Base-by-base conservation (phyloP, 2,797 vertebrate genomes). In the Hafferia zeledoni region DNA sequence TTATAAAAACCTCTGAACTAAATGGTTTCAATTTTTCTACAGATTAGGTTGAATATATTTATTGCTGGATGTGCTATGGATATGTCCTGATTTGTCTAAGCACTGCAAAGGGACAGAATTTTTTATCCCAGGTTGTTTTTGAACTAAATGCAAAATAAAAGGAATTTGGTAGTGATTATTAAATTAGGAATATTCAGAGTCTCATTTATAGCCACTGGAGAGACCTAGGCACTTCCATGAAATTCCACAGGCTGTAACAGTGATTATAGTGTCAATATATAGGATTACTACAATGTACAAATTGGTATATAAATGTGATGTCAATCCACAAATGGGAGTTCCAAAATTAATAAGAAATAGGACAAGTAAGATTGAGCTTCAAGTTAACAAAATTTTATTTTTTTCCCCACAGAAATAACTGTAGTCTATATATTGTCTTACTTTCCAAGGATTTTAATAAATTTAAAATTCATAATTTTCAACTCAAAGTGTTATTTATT, bases 401-500 rank as follows among this genome's bases (percentile, higher is more conserved):
- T 18, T 50, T 74, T 33, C 22, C 9, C 1, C 8, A 39, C 5
- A 6, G 4, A 75, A 87, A 81, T 43, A 30, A 61, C 6, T 39
- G 5, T 46, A n/a, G 1, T 25, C 11, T 56, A 31, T 50, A 46
- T 56, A 59, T 76, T 86, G 30, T 57, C 50, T 75, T 50, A 33
- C 5, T 81, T 55, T 55, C 17, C 11, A 67, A 60, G n/a, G 41
- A 31, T 81, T 70, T 83, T 68, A 1, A 37, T 83, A 43, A 25
- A 31, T 65, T 83, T 81, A 65, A n/a, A 80, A 63, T 81, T 63
- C 1, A 63, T 30, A 0, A 39, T 56, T 84, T 93, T 57, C 46
- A 53, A 55, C 35, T 78, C 19, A 86, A 91, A 89, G 4, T 88
- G 30, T 7, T 88, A 49, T 87, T 79, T 91, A 76, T 75, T 96